Evolutionary conservation across 2,113 vertebrate species (phyloP), one percentile per base, ranked within the genome.

Genomic region (pig (Sus scrofa)): DNA sequence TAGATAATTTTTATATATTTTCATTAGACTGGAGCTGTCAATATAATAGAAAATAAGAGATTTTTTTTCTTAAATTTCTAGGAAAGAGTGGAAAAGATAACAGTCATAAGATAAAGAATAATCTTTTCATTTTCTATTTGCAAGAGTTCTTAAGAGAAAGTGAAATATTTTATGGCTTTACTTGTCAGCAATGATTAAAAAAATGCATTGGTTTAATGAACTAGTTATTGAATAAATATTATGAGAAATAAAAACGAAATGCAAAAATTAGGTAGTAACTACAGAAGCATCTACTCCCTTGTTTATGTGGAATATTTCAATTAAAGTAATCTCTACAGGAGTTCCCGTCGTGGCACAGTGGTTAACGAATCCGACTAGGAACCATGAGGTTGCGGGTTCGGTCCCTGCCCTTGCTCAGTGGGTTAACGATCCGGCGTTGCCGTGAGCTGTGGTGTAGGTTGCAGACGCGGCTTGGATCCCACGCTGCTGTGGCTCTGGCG

Each of bases 131-230:
- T 90, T 16, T 83, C 70, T 91, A 39, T 91, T 96, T 93, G n/a
- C 19, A 62, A 30, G 75, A 52, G 60, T 71, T 91, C 86, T 74
- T 65, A 24, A 68, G 68, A 94, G 70, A 27, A 89, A 62, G 4
- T 75, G 44, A 65, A 12, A 54, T n/a, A 6, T 83, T 90, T 54
- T 56, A 87, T 22, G 82, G 63, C 7, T 82, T 70, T 78, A 73
- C 86, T 82, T 94, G 62, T 86, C 75, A 94, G 10, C 56, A 81
- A 85, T 90, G 81, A 92, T 92, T 95, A 96, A 97, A 60, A 60
- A 16, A 60, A 60, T 60, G 19, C 10, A 70, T 50, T 34, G 37
- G 27, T 54, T 81, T 86, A 70, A 20, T 18, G 10, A 67, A 30
- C 83, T 67, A 54, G 7, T 78, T 85, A 79, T 22, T 34, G 1